Evolutionary conservation across 2,113 vertebrate species (phyloP).

Genomic region (Neogale vison): DNA sequence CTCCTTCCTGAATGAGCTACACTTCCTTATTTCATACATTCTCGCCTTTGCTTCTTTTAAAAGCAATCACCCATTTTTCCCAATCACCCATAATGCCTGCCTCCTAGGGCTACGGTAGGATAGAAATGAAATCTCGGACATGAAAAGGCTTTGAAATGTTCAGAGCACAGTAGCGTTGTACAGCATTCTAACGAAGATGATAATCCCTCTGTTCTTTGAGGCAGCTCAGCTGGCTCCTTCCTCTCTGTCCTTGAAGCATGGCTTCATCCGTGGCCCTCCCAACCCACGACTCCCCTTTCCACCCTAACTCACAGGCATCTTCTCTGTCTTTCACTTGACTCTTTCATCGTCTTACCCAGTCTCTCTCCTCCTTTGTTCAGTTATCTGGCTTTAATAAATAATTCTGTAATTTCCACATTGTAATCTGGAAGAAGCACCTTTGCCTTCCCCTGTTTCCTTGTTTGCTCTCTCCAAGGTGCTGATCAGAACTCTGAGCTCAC

Average conservation of each 20-base stretch:
- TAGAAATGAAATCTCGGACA: slow-evolving; percentile 32
- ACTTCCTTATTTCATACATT: neutral
- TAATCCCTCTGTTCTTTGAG: neutral
- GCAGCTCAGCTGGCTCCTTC: neutral
- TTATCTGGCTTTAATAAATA: neutral
- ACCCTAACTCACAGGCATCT: neutral
- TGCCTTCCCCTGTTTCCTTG: neutral
- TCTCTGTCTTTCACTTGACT: neutral
- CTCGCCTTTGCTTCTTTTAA: neutral
- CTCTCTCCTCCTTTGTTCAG: neutral
- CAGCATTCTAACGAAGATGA: rapidly evolving
- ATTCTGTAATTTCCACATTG: neutral
- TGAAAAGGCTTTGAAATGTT: neutral
- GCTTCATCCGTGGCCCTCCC: neutral
- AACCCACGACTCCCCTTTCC: neutral
- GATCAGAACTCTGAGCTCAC: neutral
- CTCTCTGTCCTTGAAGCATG: neutral
- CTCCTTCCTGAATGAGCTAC: neutral
- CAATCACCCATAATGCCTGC: neutral
- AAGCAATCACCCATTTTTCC: slow-evolving; percentile 16
- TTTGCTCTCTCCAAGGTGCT: neutral
- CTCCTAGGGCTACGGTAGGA: neutral
- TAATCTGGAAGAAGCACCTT: neutral
- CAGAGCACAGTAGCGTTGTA: rapidly evolving
- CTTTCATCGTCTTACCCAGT: neutral